These are phyloP conservation scores for Nematostella vectensis DNA, from an alignment of 92 coral and sea anemone genomes.

Conservation along the genomic window DNA sequence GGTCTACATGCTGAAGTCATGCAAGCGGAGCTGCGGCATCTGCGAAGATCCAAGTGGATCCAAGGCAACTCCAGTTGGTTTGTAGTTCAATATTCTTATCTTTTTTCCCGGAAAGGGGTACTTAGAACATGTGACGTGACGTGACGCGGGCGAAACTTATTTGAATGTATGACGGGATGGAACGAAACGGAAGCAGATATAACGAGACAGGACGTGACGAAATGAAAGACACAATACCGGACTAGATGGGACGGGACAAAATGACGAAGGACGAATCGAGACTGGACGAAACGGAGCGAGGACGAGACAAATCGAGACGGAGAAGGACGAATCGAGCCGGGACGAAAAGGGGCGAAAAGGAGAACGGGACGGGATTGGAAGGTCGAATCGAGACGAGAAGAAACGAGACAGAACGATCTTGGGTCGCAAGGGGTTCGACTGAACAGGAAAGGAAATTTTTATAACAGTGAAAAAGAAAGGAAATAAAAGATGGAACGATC, in stretches of 20 bases:
- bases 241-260: not conserved
- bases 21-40: conserved; percentile 48
- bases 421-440: too few species aligned
- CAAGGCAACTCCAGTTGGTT: too few species aligned
- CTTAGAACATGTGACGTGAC: too few species aligned
- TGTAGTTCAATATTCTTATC: too few species aligned
- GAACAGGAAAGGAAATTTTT: too few species aligned
- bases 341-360: not conserved
- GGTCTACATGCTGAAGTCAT: conserved; percentile 49
- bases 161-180: not conserved
- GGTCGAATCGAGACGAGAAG: not conserved
- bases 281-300: not conserved
- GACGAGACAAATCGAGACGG: too few species aligned
- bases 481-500: too few species aligned
- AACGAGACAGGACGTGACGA: too few species aligned
- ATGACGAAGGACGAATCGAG: conserved; percentile 1
- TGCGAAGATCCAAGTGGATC: conserved; percentile 11
- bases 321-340: not conserved
- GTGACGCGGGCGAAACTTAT: not conserved
- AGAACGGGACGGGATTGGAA: not conserved
- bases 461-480: too few species aligned
- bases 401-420: not conserved
- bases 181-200: too few species aligned
- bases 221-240: not conserved
- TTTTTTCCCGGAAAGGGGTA: too few species aligned